Percentiles rank a stretch among this genome's conserved stretches.
Conservation (phyloP, 2,797 vertebrate genomes). For the Sebastes dallii region DNA sequence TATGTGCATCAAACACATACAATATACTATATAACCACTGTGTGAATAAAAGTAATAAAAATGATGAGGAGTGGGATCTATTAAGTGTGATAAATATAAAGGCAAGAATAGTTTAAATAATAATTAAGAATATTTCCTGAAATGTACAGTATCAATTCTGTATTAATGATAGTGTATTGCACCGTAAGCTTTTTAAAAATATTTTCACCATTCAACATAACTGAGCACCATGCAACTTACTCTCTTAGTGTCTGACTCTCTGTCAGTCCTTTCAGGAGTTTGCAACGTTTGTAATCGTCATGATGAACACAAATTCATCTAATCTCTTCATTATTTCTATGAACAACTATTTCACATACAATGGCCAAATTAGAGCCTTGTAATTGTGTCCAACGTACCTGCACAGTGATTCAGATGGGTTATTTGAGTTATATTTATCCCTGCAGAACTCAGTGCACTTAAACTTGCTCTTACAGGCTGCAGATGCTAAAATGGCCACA, state of each 20-base stretch:
- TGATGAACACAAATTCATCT: background rate
- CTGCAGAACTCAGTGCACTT: no score
- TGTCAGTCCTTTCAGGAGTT: background rate
- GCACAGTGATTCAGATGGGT: background rate
- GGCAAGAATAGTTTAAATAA: no score
- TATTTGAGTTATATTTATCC: no score
- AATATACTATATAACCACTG: no score
- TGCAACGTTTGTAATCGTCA: background rate
- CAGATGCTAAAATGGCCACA: no score
- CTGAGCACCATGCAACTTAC: background rate
- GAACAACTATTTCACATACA: background rate
- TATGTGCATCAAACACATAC: no score
- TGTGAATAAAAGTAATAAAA: no score
- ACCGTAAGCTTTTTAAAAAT: background rate
- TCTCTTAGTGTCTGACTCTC: background rate
- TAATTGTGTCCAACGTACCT: background rate
- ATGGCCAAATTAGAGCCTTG: background rate
- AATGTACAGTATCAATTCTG: fast-evolving
- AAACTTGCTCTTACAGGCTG: no score
- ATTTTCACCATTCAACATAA: background rate
- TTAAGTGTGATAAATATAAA: no score
- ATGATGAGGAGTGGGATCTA: no score
- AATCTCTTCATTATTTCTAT: background rate
- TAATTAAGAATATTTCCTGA: no score
- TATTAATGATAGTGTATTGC: no score